phyloP scores from a whole-genome alignment of 2,797 vertebrate species.

The Coranthus polyacanthus region DNA sequence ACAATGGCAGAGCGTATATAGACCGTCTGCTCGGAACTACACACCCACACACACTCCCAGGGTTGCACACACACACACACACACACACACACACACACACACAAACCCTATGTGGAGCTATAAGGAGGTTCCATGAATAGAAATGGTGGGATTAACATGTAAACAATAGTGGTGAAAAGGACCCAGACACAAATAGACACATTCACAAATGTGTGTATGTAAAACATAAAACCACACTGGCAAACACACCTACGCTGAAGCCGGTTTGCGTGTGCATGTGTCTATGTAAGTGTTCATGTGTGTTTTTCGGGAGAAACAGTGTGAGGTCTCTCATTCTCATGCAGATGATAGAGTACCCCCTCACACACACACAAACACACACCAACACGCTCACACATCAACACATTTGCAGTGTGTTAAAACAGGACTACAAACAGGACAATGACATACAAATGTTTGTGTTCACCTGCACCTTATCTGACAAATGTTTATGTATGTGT shows the following conservation, averaged over 20 bases:
- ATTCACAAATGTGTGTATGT: constrained; percentile 23
- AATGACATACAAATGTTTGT: constrained; percentile 29
- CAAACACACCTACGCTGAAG: constrained; percentile 13
- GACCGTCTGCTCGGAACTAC: constrained; percentile 54
- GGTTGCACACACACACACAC: constrained; percentile 29
- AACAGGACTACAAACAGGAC: constrained; percentile 1
- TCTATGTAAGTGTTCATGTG: not conserved
- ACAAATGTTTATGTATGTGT: too few relatives aligned
- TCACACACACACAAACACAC: constrained; percentile 7
- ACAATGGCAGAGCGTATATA: constrained; percentile 57
- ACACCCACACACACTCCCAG: constrained; percentile 34
- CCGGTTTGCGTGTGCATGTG: not conserved
- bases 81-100: constrained; percentile 4
- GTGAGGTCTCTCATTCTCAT: constrained; percentile 42
- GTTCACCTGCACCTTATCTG: not conserved
- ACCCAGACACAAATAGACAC: constrained; percentile 18
- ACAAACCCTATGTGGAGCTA: constrained; percentile 50
- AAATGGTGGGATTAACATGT: constrained; percentile 65
- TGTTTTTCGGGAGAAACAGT: constrained; percentile 33
- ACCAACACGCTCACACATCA: too few relatives aligned
- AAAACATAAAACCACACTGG: constrained; percentile 20
- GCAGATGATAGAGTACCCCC: constrained; percentile 41
- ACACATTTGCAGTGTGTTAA: constrained; percentile 28
- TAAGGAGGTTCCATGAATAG: constrained; percentile 57
- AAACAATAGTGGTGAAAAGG: constrained; percentile 69